Evolutionary conservation across 1,140 invertebrate genomes (phyloP).

Genomic region (Pteromalus puparum): DNA sequence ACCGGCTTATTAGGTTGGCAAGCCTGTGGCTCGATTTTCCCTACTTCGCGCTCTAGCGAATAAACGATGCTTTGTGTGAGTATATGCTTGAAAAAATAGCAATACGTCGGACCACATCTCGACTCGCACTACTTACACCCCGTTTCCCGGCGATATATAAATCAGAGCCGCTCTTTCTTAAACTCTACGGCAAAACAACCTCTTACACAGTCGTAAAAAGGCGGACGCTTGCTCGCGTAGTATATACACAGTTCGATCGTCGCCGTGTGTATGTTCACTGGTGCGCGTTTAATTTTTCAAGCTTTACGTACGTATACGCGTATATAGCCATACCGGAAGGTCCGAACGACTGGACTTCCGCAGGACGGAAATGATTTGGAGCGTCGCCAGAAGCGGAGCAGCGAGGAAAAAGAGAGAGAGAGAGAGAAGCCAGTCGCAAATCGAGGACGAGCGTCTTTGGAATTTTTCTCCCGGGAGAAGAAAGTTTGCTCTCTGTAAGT

Average conservation of each 20-base stretch:
- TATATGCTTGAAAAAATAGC: too few species aligned
- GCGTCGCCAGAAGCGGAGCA: constrained; percentile 23
- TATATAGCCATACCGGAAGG: not conserved
- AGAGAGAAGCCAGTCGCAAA: constrained; percentile 12
- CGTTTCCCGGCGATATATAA: not conserved
- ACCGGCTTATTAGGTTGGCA: constrained; percentile 21
- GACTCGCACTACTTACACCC: not conserved
- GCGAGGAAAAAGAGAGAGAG: constrained; percentile 22
- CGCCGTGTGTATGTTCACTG: not conserved
- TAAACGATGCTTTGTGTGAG: too few species aligned
- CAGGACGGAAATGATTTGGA: constrained; percentile 54
- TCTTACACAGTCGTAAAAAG: not conserved
- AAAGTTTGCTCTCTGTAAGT: not conserved
- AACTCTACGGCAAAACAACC: not conserved
- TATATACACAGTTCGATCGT: not conserved
- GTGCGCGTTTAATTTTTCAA: constrained; percentile 34
- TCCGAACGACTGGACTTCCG: constrained; percentile 38
- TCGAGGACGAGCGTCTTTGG: constrained; percentile 2
- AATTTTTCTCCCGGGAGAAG: not conserved
- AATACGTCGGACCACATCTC: not conserved
- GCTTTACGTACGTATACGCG: not conserved
- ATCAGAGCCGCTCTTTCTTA: not conserved
- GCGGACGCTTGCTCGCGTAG: not conserved
- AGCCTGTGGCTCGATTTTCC: not conserved
- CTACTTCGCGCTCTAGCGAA: too few species aligned